A percentile compares a stretch with the other conserved stretches of the same genome.
Conservation (phyloP, 2,113 vertebrate species). For the Ondatra zibethicus region DNA sequence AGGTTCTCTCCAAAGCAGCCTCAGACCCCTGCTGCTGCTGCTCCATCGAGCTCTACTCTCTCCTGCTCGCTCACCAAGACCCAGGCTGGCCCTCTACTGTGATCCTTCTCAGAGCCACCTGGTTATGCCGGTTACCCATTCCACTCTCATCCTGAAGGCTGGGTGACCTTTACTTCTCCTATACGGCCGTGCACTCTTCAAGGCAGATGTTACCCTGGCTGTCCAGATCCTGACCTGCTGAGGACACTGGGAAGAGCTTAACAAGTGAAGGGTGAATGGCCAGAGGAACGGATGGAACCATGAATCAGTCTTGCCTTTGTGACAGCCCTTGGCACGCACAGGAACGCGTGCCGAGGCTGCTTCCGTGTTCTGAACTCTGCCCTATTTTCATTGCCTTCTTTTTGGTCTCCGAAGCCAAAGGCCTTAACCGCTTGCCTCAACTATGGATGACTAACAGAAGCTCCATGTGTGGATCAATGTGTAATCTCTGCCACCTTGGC, state of each 20-base stretch:
- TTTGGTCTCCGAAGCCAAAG: conserved; percentile 35
- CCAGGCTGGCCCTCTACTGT: neutral
- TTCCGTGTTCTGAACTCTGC: conserved; percentile 48
- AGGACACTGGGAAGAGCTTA: neutral
- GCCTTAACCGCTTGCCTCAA: conserved; percentile 33
- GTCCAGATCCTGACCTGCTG: neutral
- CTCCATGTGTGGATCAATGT: neutral
- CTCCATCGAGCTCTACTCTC: neutral
- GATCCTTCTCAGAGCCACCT: neutral
- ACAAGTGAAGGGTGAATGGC: conserved; percentile 51
- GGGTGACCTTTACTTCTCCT: neutral
- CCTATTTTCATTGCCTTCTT: neutral
- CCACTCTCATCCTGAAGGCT: neutral
- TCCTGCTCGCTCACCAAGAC: neutral
- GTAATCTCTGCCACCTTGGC: conserved; percentile 19
- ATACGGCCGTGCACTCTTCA: neutral
- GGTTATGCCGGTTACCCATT: neutral
- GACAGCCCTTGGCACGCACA: conserved; percentile 48
- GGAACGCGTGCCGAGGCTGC: neutral
- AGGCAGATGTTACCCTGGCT: neutral
- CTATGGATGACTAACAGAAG: conserved; percentile 48
- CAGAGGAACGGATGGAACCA: conserved; percentile 56
- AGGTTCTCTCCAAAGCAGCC: neutral
- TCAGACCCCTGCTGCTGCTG: neutral
- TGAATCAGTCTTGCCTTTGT: conserved; percentile 66